Evolutionary conservation across 2,888 invertebrate species (phyloP).

Genomic region (Sinelater perroti): DNA sequence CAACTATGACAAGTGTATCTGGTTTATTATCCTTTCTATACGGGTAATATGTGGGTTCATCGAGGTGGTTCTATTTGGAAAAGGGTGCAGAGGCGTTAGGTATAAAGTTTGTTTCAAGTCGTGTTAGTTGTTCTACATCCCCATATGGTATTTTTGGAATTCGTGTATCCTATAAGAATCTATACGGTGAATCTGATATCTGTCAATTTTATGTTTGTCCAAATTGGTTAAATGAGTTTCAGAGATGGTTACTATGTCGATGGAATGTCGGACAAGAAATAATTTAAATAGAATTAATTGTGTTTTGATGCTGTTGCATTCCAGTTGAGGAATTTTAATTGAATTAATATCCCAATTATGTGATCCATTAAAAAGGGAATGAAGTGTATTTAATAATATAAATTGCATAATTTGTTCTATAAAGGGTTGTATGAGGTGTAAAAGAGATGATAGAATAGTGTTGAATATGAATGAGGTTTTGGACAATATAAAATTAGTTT

Average conservation of each 20-base stretch:
- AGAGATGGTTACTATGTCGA: neutral
- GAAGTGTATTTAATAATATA: no score
- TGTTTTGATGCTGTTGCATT: no score
- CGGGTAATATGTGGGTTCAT: neutral
- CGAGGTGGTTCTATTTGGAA: neutral
- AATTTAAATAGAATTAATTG: no score
- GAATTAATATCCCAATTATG: no score
- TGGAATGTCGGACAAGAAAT: no score
- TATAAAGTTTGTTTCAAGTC: neutral
- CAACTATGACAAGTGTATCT: no score
- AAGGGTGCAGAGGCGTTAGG: neutral
- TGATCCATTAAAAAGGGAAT: neutral
- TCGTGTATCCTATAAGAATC: neutral
- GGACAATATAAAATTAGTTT: neutral
- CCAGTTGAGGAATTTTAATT: neutral
- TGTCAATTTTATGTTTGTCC: neutral
- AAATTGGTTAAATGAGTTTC: neutral
- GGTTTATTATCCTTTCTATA: no score
- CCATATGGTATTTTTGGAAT: no score
- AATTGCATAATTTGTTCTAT: neutral
- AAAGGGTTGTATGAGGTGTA: no score
- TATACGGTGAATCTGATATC: neutral
- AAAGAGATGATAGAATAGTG: neutral
- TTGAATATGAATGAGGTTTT: no score
- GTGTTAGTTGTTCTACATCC: neutral